A percentile compares a stretch with the other conserved stretches of the same genome.
These are phyloP conservation scores for Lerista edwardsae DNA, from an alignment of 2,797 vertebrate species.

Conservation along the genomic window DNA sequence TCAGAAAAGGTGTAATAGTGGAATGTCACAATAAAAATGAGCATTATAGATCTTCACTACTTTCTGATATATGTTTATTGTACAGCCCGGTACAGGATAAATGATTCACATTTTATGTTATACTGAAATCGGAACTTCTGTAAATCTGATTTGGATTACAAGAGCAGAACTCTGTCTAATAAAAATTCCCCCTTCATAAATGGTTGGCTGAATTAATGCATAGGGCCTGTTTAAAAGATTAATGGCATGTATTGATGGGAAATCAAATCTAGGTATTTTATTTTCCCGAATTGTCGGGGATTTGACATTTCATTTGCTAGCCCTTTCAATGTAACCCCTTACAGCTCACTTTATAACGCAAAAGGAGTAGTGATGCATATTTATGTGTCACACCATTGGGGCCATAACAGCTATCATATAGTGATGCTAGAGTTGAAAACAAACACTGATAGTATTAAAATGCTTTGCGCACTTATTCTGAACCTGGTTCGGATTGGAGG, in stretches of 20 bases:
- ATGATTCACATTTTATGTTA: slow-evolving; percentile 63
- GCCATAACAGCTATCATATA: slow-evolving; percentile 8
- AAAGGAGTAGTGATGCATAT: not conserved
- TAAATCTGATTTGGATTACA: slow-evolving; percentile 65
- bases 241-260: slow-evolving; percentile 48
- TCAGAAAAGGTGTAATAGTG: slow-evolving; percentile 34
- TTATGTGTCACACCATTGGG: not conserved
- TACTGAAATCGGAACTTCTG: slow-evolving; percentile 63
- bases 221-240: slow-evolving; percentile 62
- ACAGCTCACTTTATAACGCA: slow-evolving; percentile 24
- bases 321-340: slow-evolving; percentile 31
- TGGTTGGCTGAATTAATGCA: slow-evolving; percentile 19
- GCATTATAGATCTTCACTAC: slow-evolving; percentile 61
- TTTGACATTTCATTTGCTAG: slow-evolving; percentile 50
- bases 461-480: not conserved
- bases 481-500: not conserved
- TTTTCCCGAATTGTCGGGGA: slow-evolving; percentile 43
- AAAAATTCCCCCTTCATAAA: slow-evolving; percentile 48
- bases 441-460: slow-evolving; percentile 25
- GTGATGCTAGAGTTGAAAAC: slow-evolving; percentile 6
- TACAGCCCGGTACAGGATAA: slow-evolving; percentile 54
- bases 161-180: slow-evolving; percentile 54
- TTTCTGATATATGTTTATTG: slow-evolving; percentile 56
- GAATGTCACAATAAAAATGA: slow-evolving; percentile 63
- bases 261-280: slow-evolving; percentile 57